Base-by-base conservation (phyloP, 2,113 vertebrate genomes). In the Chloropsis hardwickii region DNA sequence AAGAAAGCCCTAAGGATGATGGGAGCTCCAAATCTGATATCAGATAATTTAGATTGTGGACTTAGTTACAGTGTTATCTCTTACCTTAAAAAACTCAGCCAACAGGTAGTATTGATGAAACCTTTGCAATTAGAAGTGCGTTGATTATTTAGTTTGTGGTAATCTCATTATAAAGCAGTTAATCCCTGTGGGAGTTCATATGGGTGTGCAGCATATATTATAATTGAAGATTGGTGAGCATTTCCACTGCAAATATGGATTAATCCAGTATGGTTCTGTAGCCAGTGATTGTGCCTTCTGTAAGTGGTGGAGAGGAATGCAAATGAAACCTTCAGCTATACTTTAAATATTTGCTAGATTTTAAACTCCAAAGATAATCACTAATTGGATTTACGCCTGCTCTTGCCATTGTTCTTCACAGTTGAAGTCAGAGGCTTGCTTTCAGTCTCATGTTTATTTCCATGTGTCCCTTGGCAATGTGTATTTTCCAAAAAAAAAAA, bases 31-130 rank as follows among this genome's bases (percentile, higher is more conserved):
- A 98, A 98, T 98, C 97, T 98, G 97, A 98, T 98, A 98, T 98
- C 98, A 97, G 98, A 98, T 97, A 98, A 98, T 98, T 98, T 98
- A 98, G 98, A 98, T 97, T 98, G 98, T 98, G 98, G 98, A 98
- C 98, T 98, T 97, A 98, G 98, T 98, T 98, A 98, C 97, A 98
- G 98, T 98, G 98, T 98, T 97, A 98, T 98, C 98, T 98, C 98
- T 97, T 98, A 98, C 98, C 98, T 98, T 98, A 98, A 98, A 98
- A 98, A 98, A 98, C 98, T 98, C 97, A 98, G 98, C 98, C 98
- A 98, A 98, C 98, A 98, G 98, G 98, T 98, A 98, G 97, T 98
- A 98, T 98, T 98, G 98, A 98, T 98, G 97, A 98, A 97, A 97
- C 96, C 97, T 98, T 98, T 98, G 98, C 97, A 92, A 98, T 98